phyloP scores from a whole-genome alignment of 2,113 vertebrate genomes.

The Colinus virginianus region DNA sequence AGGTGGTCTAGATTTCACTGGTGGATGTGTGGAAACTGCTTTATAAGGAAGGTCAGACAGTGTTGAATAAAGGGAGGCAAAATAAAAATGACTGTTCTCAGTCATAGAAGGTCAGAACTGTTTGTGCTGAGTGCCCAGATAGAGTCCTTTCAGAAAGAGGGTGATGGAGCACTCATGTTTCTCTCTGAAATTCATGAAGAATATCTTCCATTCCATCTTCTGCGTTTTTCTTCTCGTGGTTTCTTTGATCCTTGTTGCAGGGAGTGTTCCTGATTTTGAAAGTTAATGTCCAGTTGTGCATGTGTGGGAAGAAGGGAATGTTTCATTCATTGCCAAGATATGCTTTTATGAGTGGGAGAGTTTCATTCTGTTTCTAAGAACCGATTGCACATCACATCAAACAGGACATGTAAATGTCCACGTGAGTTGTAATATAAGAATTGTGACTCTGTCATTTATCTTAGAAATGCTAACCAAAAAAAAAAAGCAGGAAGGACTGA shows the following conservation, averaged over 20 bases:
- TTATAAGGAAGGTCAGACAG: neutral
- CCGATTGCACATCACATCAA: neutral
- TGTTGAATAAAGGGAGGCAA: neutral
- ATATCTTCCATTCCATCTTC: slow-evolving; percentile 19
- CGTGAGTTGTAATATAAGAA: neutral
- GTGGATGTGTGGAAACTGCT: neutral
- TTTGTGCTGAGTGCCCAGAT: neutral
- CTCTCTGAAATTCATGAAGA: neutral
- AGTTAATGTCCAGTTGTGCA: slow-evolving; percentile 22
- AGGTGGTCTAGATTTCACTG: neutral
- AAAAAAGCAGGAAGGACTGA: neutral
- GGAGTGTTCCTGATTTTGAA: slow-evolving; percentile 11
- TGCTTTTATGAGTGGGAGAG: slow-evolving; percentile 29
- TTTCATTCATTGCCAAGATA: slow-evolving; percentile 41
- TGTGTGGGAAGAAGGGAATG: slow-evolving; percentile 31
- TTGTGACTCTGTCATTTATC: neutral
- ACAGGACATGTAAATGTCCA: neutral
- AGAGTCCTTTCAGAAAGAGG: neutral
- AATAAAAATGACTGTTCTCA: neutral
- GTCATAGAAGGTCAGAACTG: neutral
- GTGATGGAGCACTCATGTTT: neutral
- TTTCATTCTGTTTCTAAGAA: neutral
- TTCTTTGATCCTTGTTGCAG: slow-evolving; percentile 43
- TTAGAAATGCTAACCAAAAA: neutral
- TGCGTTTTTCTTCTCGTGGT: neutral